Conservation (phyloP, 2,888 invertebrate species). For the Incurvaria masculella region DNA sequence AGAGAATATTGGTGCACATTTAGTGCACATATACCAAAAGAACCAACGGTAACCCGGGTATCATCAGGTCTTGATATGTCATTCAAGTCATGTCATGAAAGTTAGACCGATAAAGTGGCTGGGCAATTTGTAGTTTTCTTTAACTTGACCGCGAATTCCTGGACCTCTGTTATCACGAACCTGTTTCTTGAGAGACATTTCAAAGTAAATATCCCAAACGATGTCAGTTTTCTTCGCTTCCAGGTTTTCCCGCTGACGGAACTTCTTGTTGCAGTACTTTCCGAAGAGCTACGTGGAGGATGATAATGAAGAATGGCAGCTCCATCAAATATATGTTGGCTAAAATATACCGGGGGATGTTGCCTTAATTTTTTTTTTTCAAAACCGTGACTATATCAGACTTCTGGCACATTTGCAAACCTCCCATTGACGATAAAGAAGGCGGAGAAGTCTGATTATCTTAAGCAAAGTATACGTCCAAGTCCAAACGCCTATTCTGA, state of each 20-base stretch:
- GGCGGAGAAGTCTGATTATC: slow-evolving; percentile 6
- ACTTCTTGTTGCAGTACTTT: slow-evolving; percentile 9
- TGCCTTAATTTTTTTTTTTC: slow-evolving; percentile 7
- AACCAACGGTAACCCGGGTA: no score
- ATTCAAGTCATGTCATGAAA: no score
- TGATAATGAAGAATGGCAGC: slow-evolving; percentile 10
- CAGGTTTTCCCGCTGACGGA: slow-evolving; percentile 7
- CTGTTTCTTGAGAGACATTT: no score
- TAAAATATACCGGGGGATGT: slow-evolving; percentile 6
- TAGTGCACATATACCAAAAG: no score
- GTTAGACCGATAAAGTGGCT: no score
- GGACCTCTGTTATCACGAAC: slow-evolving; percentile 3
- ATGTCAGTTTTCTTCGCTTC: slow-evolving; percentile 7
- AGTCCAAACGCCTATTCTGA: no score
- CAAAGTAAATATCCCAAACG: no score
- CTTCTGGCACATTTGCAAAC: slow-evolving; percentile 9
- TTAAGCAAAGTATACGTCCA: no score
- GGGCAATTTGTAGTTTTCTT: no score
- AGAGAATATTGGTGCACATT: no score
- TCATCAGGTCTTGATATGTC: no score
- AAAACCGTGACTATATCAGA: slow-evolving; percentile 11
- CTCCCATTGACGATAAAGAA: no score
- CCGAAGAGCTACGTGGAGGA: slow-evolving; percentile 10
- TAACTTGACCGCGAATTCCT: slow-evolving; percentile 5
- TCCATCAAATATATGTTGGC: slow-evolving; percentile 8